These are phyloP conservation scores for Hypsopygia costalis DNA, from an alignment of 2,888 invertebrate species.

Conservation along the genomic window DNA sequence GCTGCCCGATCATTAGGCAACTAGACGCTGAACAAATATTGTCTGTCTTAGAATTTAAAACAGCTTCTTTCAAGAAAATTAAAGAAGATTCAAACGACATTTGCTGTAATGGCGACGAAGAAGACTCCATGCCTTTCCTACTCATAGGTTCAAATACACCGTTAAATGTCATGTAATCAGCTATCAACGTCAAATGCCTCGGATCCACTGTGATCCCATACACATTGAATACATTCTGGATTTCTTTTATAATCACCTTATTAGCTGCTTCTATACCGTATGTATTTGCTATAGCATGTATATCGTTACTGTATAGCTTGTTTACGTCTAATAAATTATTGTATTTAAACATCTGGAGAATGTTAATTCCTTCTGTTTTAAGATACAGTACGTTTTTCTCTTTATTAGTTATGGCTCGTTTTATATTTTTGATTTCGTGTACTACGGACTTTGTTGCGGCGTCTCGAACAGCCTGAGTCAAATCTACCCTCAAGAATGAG, in stretches of 20 bases:
- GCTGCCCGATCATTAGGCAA: constrained; percentile 92
- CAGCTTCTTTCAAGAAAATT: constrained; percentile 90
- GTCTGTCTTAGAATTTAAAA: constrained; percentile 86
- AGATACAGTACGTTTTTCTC: constrained; percentile 84
- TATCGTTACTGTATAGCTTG: constrained; percentile 94
- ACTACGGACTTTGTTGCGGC: constrained; percentile 87
- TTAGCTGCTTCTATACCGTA: constrained; percentile 99
- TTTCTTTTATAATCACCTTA: constrained; percentile 94
- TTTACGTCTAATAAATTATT: constrained; percentile 88
- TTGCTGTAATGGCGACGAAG: constrained; percentile 97
- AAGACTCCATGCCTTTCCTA: constrained; percentile 92
- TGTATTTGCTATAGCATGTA: constrained; percentile 92
- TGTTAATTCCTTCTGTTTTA: constrained; percentile 97
- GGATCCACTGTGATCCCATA: constrained; percentile 98
- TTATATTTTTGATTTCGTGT: constrained; percentile 89
- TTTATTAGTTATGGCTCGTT: constrained; percentile 89
- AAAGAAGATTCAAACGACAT: constrained; percentile 98
- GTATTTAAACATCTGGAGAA: constrained; percentile 93
- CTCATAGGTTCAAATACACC: constrained; percentile 95
- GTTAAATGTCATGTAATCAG: constrained; percentile 99
- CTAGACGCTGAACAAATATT: constrained; percentile 91
- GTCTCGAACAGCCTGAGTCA: constrained; percentile 86
- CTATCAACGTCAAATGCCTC: constrained; percentile 94
- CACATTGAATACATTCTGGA: constrained; percentile 96
- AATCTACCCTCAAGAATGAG: constrained; percentile 80